Evolutionary conservation across 2,888 invertebrate genomes (phyloP).

Genomic region (Dasypolia templi): DNA sequence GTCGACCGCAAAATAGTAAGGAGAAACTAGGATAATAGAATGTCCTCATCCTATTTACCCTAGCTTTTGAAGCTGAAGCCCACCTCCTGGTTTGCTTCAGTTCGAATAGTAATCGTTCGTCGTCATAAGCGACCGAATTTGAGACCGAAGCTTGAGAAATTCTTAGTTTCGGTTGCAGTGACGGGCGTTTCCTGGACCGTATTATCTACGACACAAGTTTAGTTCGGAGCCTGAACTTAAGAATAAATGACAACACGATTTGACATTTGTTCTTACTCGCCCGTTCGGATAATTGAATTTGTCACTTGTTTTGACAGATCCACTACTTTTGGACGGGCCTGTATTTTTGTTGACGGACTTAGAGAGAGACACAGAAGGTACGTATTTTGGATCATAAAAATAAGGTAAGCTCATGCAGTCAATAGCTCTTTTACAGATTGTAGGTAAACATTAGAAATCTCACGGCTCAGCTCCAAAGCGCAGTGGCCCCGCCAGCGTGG

Average conservation of each 20-base stretch:
- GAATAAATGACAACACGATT: background rate
- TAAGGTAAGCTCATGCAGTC: background rate
- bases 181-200: background rate
- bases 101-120: background rate
- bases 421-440: background rate
- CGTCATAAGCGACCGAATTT: background rate
- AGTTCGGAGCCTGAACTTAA: background rate
- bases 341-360: no score
- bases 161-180: background rate
- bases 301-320: no score
- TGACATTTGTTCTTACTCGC: background rate
- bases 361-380: background rate
- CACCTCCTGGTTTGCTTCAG: background rate
- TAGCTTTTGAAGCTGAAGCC: no score
- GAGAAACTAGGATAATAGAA: conserved; percentile 4
- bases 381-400: background rate
- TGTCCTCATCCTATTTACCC: no score
- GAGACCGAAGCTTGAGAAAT: background rate
- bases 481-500: conserved; percentile 44
- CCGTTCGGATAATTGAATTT: no score
- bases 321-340: no score
- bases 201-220: background rate
- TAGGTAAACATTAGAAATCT: conserved; percentile 29
- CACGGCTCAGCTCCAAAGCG: background rate
- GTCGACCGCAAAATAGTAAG: background rate